Evolutionary conservation across 2,797 vertebrate genomes (phyloP), one percentile per base, ranked within the genome.

Genomic region (Rhinichthys osculus): DNA sequence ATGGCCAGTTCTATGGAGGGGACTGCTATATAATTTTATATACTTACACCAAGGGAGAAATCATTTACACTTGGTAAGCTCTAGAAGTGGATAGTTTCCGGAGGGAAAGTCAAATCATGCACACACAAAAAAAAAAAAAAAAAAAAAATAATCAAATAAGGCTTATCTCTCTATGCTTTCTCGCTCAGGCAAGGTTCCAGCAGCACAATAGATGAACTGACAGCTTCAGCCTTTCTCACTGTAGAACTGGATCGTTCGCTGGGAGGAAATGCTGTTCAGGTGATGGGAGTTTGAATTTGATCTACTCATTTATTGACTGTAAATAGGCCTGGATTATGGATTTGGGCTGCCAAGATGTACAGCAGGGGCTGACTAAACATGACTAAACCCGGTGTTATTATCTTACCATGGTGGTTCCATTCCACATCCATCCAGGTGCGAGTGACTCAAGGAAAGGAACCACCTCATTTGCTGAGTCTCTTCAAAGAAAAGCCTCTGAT

Each of bases 1-100:
- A 96, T 0, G 97, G 96, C 0, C 96, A 98, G 87, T 97, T 98
- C 93, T 98, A 96, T 1, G 96, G 97, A 1, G 97, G 97, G 1
- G 97, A 98, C 92, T 97, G 97, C 91, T 98, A 98, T 92, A 97
- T 98, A 77, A 96, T 98, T 83, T 95, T 98, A 79, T 98, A 98
- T 88, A 97, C 95, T 3, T 97, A 98, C 13, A 66, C 71, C 64
- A 91, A 19, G 73, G 88, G 92, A 33, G 90, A 94, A 79, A 90
- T 95, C 64, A 94, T 94, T 85, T 94, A 95, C 90, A 94, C 93
- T 52, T 95, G 94, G 94, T 95, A 91, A 70, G 87, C 57, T 35
- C 71, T 23, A 40, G 11, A 76, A 30, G 54, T 42, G 13, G n/a
- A 47, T 3, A 5, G n/a, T 70, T 78, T 71, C 21, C 50, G 1